Percentiles rank a stretch among this genome's conserved stretches.
Evolutionary conservation across 2,888 invertebrate species (phyloP).

Genomic region (Drosophila limbata): DNA sequence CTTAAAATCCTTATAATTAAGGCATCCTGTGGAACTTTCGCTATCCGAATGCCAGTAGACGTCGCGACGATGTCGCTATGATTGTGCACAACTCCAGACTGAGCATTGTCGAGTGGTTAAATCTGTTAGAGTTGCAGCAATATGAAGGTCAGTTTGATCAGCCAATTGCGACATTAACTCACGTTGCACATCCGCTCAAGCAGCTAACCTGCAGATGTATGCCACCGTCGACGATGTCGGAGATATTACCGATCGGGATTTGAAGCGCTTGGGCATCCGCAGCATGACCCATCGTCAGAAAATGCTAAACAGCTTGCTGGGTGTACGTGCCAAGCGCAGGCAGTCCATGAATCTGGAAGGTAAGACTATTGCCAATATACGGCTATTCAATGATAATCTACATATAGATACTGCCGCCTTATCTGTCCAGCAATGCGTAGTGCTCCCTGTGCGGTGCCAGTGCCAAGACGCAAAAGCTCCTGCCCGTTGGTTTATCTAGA

Average conservation of each 20-base stretch:
- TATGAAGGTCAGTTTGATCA: slow-evolving; percentile 85
- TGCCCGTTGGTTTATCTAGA: slow-evolving; percentile 71
- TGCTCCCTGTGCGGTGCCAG: slow-evolving; percentile 43
- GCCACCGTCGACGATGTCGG: slow-evolving; percentile 77
- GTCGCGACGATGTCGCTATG: slow-evolving; percentile 78
- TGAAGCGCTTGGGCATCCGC: slow-evolving; percentile 88
- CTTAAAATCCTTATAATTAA: slow-evolving; percentile 3
- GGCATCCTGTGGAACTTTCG: slow-evolving; percentile 86
- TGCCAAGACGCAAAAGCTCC: slow-evolving; percentile 72
- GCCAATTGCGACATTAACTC: slow-evolving; percentile 3
- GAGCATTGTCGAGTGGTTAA: slow-evolving; percentile 87
- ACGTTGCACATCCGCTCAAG: slow-evolving; percentile 22
- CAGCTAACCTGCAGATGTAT: slow-evolving; percentile 76
- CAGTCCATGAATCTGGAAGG: slow-evolving; percentile 85
- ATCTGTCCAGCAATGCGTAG: slow-evolving; percentile 51
- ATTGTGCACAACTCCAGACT: slow-evolving; percentile 86
- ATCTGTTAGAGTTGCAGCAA: slow-evolving; percentile 87
- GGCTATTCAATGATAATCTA: background rate
- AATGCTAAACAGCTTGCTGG: slow-evolving; percentile 88
- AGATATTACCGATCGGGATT: slow-evolving; percentile 86
- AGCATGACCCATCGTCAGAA: slow-evolving; percentile 88
- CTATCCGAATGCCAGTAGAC: slow-evolving; percentile 82
- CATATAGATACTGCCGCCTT: slow-evolving; percentile 1
- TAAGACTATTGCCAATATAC: slow-evolving; percentile 17
- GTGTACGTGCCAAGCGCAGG: slow-evolving; percentile 88